Base-by-base conservation (phyloP, 2,797 vertebrate genomes). In the Ceryle rudis region DNA sequence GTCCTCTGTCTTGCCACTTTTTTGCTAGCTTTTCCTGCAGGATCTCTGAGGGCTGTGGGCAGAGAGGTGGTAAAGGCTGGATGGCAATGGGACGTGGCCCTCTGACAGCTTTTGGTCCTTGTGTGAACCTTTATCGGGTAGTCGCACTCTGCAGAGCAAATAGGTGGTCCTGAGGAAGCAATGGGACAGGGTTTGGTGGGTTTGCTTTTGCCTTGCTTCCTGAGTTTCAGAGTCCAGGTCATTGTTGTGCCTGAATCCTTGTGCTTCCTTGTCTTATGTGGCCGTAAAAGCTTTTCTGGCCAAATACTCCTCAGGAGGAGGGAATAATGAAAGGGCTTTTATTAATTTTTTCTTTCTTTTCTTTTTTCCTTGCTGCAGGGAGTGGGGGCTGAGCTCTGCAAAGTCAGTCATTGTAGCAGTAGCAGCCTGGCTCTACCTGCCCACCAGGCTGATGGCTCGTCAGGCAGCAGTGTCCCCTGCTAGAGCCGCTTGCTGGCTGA, bases 371-470 rank as follows among this genome's bases (percentile, higher is more conserved):
- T 80, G 29, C 62, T 86, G 31, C 5, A 16, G 74, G 35, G 70
- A 33, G 25, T 0, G 31, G 75, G 71, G 75, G 61, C 67, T 93
- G 90, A 95, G 62, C 64, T 89, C 54, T 81, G 75, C 64, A 23
- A 25, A 86, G 44, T 80, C 14, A 14, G 72, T 67, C 71, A 25
- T 5, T 62, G 73, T 44, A 78, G 89, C 64, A 69, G 70, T 41
- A 75, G 33, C 77, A 94, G 75, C 55, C 74, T 94, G 52, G 47
- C 70, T 33, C 67, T 81, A 35, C 70, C 54, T 77, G 65, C 89
- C 89, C 72, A 71, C 94, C 66, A 42, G 77, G 47, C 77, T 89
- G n/a, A 65, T 57, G 67, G 82, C 79, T 93, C 57, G n/a, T 62
- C 46, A 84, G 55, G 74, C 66, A 70, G 74, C 77, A 28, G 46